Evolutionary conservation across 2,113 vertebrate genomes (phyloP).

Genomic region (Myiagra hebetior): DNA sequence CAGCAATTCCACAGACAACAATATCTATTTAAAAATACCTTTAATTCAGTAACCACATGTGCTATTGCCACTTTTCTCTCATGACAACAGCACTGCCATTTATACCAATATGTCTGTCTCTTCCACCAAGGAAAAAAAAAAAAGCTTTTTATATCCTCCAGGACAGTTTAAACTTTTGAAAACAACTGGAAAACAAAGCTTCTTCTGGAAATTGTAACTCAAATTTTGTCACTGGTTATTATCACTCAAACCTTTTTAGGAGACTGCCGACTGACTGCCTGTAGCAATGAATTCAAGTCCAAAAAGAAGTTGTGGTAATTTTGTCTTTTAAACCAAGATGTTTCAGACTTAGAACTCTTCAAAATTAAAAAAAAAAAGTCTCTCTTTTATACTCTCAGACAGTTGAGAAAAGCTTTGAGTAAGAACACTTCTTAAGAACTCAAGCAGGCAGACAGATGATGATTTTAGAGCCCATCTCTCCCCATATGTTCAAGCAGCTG

Average conservation of each 20-base stretch:
- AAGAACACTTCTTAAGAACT: background rate
- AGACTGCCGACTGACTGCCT: background rate
- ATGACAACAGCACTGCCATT: background rate
- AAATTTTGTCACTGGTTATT: background rate
- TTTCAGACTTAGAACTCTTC: background rate
- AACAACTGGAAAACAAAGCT: background rate
- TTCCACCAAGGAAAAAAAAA: background rate
- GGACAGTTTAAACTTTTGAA: background rate
- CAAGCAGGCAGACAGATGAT: conserved; percentile 25
- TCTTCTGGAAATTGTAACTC: background rate
- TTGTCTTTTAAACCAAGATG: background rate
- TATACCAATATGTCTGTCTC: background rate
- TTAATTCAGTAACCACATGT: background rate
- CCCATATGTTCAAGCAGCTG: conserved; percentile 52
- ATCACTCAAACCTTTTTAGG: background rate
- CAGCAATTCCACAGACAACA: background rate
- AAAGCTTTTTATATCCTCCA: background rate
- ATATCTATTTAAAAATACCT: background rate
- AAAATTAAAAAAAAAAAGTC: background rate
- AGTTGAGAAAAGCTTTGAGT: background rate
- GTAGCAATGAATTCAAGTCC: background rate
- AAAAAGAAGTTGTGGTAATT: background rate
- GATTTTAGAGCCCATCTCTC: conserved; percentile 32
- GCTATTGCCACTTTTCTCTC: background rate
- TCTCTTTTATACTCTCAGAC: background rate